Conservation (phyloP, 2,888 invertebrate species). For the Eutolmus rufibarbis region DNA sequence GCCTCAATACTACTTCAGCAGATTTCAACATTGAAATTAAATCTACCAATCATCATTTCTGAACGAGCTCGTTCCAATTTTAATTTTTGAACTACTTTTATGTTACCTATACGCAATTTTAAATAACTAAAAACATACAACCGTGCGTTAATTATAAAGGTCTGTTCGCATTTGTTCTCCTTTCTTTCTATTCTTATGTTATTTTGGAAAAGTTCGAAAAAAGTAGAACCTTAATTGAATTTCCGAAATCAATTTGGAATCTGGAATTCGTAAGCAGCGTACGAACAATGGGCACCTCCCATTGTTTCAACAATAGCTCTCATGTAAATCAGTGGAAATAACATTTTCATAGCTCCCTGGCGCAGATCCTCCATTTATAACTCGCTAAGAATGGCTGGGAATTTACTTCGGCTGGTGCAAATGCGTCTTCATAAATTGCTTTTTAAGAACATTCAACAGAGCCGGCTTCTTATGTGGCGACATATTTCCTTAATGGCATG, state of each 20-base stretch:
- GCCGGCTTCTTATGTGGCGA: slow-evolving; percentile 46
- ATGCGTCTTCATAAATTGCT: slow-evolving; percentile 46
- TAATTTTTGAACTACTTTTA: neutral
- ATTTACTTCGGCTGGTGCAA: slow-evolving; percentile 17
- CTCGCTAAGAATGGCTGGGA: slow-evolving; percentile 13
- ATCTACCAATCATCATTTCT: no score
- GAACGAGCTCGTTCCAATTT: no score
- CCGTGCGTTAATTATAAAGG: neutral
- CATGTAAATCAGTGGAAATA: slow-evolving; percentile 24
- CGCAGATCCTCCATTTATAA: slow-evolving; percentile 33
- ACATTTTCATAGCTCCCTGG: neutral
- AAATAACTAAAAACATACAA: no score
- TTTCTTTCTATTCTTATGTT: neutral
- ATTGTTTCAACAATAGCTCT: neutral
- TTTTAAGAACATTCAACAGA: slow-evolving; percentile 48
- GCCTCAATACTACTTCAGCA: no score
- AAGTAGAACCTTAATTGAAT: neutral
- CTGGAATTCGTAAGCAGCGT: neutral
- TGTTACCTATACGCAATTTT: neutral
- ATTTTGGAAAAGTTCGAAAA: neutral
- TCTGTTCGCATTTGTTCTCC: neutral
- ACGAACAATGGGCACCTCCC: neutral
- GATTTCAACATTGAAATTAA: no score
- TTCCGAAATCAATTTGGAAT: neutral
- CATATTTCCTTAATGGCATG: slow-evolving; percentile 47